Base-by-base conservation (phyloP, 2,113 vertebrate species). In the Clarias magur region DNA sequence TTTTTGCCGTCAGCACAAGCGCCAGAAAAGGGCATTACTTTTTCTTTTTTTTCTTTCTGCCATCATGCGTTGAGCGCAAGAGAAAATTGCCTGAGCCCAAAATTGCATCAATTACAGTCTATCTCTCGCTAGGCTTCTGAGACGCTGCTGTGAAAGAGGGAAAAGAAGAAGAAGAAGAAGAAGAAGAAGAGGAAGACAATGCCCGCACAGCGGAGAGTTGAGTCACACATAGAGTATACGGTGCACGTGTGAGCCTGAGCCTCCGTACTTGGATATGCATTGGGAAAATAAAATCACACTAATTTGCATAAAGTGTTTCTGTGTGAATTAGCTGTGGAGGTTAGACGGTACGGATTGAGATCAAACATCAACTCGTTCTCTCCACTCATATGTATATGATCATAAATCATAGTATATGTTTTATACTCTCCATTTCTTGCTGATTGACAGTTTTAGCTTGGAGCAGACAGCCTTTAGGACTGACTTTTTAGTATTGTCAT, bases 51-150 rank as follows among this genome's bases (percentile, higher is more conserved):
- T 68, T 11, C 67, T 67, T 68, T 62, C 70, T 13, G 25, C 25
- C 16, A 21, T 78, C 53, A 62, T 59, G 65, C 42, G 19, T 79
- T 27, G 63, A 80, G 84, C 17, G 56, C 16, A 63, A 70, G 53
- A 19, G 68, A 82, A 89, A 87, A 87, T 87, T 68, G 80, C 83
- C 75, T 70, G 78, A 70, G 67, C 56, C 21, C 70, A 48, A 85
- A 87, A 87, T 82, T 89, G 83, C 79, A 62, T 75, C 34, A 75
- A 87, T 89, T 89, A 87, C 88, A 68, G 73, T 82, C 79, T 19
- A 60, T 82, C 76, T 83, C 63, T 72, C 42, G 7, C 34, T 59
- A 54, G 68, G 38, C 34, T 78, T 68, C 67, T 82, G 19, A 76
- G 6, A 76, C 34, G 42, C 85, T 34, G 56, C 13, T 6, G 27